Percentiles rank a stretch among this genome's conserved stretches.
These are phyloP conservation scores for Bellardia pandia DNA, from an alignment of 2,888 invertebrate species.

Conservation along the genomic window DNA sequence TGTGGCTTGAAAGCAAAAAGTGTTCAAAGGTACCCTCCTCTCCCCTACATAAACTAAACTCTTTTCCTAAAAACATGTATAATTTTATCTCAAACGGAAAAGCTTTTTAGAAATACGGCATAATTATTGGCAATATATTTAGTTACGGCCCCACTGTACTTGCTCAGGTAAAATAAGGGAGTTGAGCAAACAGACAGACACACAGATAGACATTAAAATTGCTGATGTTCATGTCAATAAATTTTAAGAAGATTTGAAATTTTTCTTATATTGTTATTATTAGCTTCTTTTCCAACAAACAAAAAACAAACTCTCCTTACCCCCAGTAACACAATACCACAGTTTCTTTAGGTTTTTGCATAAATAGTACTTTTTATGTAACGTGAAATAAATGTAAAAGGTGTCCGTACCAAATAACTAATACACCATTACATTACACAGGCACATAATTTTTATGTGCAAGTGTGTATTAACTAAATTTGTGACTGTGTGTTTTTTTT, in stretches of 20 bases:
- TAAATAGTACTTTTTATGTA: constrained; percentile 18
- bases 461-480: constrained; percentile 38
- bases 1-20: no score
- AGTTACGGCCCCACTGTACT: no score
- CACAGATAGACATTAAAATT: constrained; percentile 20
- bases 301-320: neutral
- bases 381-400: constrained; percentile 38
- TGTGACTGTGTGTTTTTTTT: neutral
- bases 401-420: constrained; percentile 16
- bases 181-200: neutral
- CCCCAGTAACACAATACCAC: neutral
- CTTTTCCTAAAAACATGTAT: no score
- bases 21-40: no score
- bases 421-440: constrained; percentile 54
- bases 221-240: constrained; percentile 65
- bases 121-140: no score
- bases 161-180: neutral
- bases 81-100: no score
- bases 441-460: constrained; percentile 62
- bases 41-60: no score
- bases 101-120: no score
- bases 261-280: constrained; percentile 56
- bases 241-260: constrained; percentile 68
- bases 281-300: constrained; percentile 18
- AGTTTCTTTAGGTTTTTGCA: constrained; percentile 1